These are phyloP conservation scores for Rhynchophorus ferrugineus DNA, from an alignment of 1,140 invertebrate genomes.

Conservation along the genomic window DNA sequence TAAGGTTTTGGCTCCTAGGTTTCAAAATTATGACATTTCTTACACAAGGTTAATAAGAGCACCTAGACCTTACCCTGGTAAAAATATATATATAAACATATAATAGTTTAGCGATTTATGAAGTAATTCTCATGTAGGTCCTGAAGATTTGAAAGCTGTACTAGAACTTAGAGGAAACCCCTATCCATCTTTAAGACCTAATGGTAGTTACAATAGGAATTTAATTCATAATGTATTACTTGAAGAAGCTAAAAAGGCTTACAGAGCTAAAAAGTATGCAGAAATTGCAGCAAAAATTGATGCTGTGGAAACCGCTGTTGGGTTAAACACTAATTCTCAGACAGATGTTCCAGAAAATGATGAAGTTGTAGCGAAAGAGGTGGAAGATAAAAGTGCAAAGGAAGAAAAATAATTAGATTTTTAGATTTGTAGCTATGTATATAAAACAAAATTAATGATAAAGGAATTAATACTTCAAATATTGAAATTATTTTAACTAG, in stretches of 20 bases:
- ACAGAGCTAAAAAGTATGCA: conserved; percentile 39
- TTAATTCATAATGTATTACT: conserved; percentile 64
- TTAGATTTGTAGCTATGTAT: too few species aligned
- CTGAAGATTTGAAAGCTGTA: conserved; percentile 48
- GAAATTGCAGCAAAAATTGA: conserved; percentile 38
- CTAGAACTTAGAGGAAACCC: conserved; percentile 75
- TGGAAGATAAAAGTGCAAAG: too few species aligned
- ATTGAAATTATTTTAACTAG: too few species aligned
- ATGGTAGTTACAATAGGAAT: conserved; percentile 49
- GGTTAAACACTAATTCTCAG: too few species aligned
- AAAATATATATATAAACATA: conserved; percentile 13
- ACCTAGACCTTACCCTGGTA: conserved; percentile 53
- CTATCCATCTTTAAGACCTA: conserved; percentile 52
- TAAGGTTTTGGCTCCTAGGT: conserved; percentile 83
- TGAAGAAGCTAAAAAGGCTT: conserved; percentile 66
- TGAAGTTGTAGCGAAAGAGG: too few species aligned
- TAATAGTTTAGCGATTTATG: too few species aligned
- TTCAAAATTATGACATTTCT: conserved; percentile 57
- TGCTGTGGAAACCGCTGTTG: conserved; percentile 13
- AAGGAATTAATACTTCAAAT: too few species aligned
- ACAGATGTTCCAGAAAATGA: too few species aligned
- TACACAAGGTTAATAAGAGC: conserved; percentile 69
- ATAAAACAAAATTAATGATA: too few species aligned
- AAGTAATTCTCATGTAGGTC: conserved; percentile 2
- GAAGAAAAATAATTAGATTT: too few species aligned